Evolutionary conservation across 1,140 invertebrate genomes (phyloP).

Genomic region (Orius insidiosus): DNA sequence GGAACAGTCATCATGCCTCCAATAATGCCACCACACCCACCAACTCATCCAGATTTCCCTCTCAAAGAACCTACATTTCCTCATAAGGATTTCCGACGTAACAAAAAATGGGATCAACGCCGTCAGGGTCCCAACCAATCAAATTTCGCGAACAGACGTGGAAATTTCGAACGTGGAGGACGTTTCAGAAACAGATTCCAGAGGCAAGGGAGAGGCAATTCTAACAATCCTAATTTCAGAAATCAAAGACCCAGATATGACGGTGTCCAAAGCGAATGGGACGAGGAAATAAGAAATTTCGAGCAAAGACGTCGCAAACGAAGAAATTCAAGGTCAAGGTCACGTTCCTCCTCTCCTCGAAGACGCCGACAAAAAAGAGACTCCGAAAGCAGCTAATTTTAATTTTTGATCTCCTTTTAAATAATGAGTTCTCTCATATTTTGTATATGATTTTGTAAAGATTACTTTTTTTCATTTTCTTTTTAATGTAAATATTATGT

Average conservation of each 20-base stretch:
- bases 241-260: neutral
- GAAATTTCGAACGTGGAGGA: conserved; percentile 6
- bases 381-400: neutral
- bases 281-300: conserved; percentile 20
- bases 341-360: neutral
- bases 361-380: neutral
- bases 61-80: neutral
- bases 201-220: conserved; percentile 1
- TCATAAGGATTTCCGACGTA: neutral
- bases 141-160: conserved; percentile 2
- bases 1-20: conserved; percentile 2
- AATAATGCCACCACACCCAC: neutral
- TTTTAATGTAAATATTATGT: no score
- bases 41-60: conserved; percentile 11
- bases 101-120: neutral
- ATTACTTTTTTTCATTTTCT: no score
- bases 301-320: conserved; percentile 16
- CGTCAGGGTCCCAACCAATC: neutral
- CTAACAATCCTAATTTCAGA: conserved; percentile 3
- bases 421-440: no score
- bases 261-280: conserved; percentile 17
- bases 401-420: no score
- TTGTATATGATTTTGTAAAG: no score
- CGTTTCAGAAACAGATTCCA: neutral
- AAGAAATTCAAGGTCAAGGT: conserved; percentile 7